These are phyloP conservation scores for Lepidonotus clava DNA, from an alignment of 2,888 invertebrate genomes.

Conservation along the genomic window DNA sequence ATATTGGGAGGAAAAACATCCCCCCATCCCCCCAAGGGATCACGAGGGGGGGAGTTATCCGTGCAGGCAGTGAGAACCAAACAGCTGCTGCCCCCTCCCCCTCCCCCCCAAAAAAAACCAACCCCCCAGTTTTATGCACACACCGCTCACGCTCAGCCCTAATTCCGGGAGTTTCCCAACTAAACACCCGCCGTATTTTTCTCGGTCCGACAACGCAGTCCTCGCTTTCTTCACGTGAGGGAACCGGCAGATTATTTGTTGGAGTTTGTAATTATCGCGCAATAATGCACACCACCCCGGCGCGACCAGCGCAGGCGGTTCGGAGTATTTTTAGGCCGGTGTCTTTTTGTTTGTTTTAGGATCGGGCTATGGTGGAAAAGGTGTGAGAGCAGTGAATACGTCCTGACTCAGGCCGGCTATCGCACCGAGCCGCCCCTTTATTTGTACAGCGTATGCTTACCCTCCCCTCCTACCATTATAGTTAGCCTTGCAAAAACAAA, in stretches of 20 bases:
- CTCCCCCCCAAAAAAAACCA: neutral
- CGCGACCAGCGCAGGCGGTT: neutral
- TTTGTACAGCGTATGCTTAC: slow-evolving; percentile 19
- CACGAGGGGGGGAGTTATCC: slow-evolving; percentile 3
- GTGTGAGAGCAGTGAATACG: neutral
- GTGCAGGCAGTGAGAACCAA: neutral
- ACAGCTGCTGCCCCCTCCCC: neutral
- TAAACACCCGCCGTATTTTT: no score
- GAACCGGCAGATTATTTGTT: slow-evolving; percentile 19
- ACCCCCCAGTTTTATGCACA: neutral
- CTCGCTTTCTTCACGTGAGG: no score
- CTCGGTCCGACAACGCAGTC: no score
- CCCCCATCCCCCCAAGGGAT: no score
- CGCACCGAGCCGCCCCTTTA: neutral
- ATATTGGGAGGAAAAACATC: no score
- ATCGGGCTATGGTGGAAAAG: slow-evolving; percentile 10
- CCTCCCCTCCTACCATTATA: slow-evolving; percentile 1
- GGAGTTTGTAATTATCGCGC: slow-evolving; percentile 12
- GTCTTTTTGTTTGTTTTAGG: slow-evolving; percentile 23
- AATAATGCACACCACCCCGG: neutral
- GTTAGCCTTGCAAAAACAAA: slow-evolving; percentile 29
- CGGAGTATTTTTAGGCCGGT: neutral
- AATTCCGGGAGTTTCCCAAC: slow-evolving; percentile 19
- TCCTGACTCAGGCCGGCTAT: neutral
- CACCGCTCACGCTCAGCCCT: neutral